Evolutionary conservation across 2,113 vertebrate species (phyloP).

Genomic region (Pseudonaja textilis): DNA sequence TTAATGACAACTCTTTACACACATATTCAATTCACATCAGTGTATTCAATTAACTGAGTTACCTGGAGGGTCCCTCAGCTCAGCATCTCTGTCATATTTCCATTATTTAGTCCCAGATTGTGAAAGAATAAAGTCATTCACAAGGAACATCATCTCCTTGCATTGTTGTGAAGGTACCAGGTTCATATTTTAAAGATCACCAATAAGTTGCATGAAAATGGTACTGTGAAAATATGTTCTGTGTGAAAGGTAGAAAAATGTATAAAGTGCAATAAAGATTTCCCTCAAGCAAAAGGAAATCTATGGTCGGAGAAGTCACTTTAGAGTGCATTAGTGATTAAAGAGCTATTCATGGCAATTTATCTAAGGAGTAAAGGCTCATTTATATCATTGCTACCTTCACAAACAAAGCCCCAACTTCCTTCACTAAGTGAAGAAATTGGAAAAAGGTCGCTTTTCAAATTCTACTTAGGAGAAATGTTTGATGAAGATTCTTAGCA

Average conservation of each 20-base stretch:
- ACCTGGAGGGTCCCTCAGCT: conserved; percentile 57
- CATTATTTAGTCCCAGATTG: conserved; percentile 45
- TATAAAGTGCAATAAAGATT: neutral
- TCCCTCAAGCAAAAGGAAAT: conserved; percentile 11
- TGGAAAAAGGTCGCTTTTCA: neutral
- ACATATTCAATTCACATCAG: conserved; percentile 64
- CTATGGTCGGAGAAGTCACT: neutral
- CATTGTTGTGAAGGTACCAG: neutral
- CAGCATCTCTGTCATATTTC: conserved; percentile 47
- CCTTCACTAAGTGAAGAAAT: neutral
- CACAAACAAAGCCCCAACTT: neutral
- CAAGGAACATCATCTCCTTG: conserved; percentile 6
- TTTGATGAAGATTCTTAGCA: neutral
- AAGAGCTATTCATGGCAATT: neutral
- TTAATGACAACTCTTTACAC: conserved; percentile 62
- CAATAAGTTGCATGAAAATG: neutral
- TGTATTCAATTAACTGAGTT: conserved; percentile 67
- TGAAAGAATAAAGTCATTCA: conserved; percentile 1
- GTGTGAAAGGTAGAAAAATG: conserved; percentile 12
- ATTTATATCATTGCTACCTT: neutral
- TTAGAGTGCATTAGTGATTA: neutral
- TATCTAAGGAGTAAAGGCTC: neutral
- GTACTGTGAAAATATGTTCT: conserved; percentile 1
- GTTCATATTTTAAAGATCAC: neutral
- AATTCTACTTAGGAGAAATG: neutral